phyloP scores from a whole-genome alignment of 2,888 invertebrate genomes.

The Noctua janthina region DNA sequence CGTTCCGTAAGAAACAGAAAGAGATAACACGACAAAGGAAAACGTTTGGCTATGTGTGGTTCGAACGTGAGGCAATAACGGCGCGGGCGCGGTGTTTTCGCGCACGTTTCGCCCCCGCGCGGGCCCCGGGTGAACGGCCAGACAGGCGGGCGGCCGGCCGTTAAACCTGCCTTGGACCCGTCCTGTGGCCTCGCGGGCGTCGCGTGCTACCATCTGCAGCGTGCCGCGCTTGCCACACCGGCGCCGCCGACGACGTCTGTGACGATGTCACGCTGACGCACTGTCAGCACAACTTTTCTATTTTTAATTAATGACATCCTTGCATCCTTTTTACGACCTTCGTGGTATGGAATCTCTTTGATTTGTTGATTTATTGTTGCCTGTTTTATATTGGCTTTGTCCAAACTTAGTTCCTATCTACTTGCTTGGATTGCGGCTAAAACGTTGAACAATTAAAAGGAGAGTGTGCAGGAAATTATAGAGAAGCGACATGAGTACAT shows the following conservation, averaged over 20 bases:
- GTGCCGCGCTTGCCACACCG: conserved; percentile 59
- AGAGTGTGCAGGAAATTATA: conserved; percentile 13
- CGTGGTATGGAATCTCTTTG: conserved; percentile 10
- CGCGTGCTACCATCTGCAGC: conserved; percentile 71
- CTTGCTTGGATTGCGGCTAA: background rate
- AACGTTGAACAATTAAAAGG: conserved; percentile 1
- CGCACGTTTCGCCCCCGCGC: conserved; percentile 86
- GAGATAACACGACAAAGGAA: conserved; percentile 69
- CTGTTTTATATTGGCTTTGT: conserved; percentile 9
- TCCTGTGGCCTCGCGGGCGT: conserved; percentile 81
- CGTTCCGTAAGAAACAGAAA: conserved; percentile 62
- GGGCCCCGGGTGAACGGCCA: conserved; percentile 90
- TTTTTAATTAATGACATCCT: conserved; percentile 47
- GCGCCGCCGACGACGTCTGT: conserved; percentile 61
- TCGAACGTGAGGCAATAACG: conserved; percentile 76
- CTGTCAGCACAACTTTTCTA: conserved; percentile 33
- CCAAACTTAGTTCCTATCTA: background rate
- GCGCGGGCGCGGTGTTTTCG: conserved; percentile 88
- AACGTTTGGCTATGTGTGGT: conserved; percentile 67
- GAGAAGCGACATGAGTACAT: conserved; percentile 11
- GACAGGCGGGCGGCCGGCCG: conserved; percentile 89
- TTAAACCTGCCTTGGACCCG: conserved; percentile 87
- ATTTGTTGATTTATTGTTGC: conserved; percentile 26
- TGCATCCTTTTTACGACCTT: conserved; percentile 13
- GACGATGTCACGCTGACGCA: conserved; percentile 44